phyloP scores from a whole-genome alignment of 2,113 vertebrate species.

The Psephotus haematonotus region DNA sequence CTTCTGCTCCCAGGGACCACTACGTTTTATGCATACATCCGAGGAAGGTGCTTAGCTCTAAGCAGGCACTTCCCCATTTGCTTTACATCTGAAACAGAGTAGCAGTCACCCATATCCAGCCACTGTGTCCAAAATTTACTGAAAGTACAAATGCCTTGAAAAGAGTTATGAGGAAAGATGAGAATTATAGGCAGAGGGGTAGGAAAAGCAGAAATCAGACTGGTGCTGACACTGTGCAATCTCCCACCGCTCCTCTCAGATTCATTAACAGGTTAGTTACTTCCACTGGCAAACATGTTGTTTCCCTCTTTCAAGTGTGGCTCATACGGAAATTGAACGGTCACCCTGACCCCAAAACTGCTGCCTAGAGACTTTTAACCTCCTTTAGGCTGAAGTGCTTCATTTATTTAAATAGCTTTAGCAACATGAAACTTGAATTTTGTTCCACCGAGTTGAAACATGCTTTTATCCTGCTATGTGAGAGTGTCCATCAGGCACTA shows the following conservation, averaged over 20 bases:
- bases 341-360: background rate
- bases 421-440: fast-evolving
- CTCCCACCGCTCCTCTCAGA: background rate
- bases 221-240: background rate
- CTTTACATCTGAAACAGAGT: background rate
- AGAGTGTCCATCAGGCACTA: background rate
- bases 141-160: background rate
- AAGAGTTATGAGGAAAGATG: background rate
- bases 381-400: background rate
- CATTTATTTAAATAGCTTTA: background rate
- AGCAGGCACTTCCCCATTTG: background rate
- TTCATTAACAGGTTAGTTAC: background rate
- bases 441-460: background rate
- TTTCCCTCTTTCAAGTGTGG: background rate
- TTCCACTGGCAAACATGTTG: background rate
- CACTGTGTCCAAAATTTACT: background rate
- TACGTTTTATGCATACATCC: fast-evolving
- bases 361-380: background rate
- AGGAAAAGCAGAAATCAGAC: background rate
- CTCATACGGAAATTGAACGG: fast-evolving
- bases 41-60: background rate
- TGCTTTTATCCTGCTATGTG: background rate
- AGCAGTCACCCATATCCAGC: background rate
- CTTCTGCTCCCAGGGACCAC: background rate
- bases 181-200: background rate